Conservation (phyloP, 2,797 vertebrate species). For the Anguilla anguilla region DNA sequence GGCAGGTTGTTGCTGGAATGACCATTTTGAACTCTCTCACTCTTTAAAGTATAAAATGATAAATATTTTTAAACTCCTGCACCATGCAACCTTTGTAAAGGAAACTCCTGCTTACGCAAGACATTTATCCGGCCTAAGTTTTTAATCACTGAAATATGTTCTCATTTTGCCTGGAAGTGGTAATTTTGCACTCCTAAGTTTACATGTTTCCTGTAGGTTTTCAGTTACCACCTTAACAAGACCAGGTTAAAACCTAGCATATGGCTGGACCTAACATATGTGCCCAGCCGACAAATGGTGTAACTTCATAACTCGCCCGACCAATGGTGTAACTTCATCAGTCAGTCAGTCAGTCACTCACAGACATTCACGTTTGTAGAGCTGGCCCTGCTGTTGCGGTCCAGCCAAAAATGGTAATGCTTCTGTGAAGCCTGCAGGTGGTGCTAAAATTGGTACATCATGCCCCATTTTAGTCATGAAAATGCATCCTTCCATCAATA, state of each 20-base stretch:
- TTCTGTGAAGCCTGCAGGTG: background rate
- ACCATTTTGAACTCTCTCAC: background rate
- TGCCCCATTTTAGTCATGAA: slow-evolving; percentile 13
- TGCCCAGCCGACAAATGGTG: too few relatives aligned
- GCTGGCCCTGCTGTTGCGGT: too few relatives aligned
- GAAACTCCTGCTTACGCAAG: background rate
- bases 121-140: background rate
- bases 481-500: background rate
- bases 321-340: too few relatives aligned
- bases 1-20: background rate
- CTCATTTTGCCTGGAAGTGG: background rate
- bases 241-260: too few relatives aligned
- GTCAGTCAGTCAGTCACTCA: too few relatives aligned
- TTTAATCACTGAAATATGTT: background rate
- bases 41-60: background rate
- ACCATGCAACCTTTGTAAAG: background rate
- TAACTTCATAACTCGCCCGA: too few relatives aligned
- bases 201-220: background rate
- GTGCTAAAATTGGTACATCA: background rate
- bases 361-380: too few relatives aligned
- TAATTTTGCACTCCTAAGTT: background rate
- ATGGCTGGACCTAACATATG: too few relatives aligned
- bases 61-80: background rate
- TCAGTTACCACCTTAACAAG: background rate
- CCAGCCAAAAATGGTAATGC: background rate